Evolutionary conservation across 1,140 invertebrate genomes (phyloP), one percentile per base, ranked within the genome.

Genomic region (Drosophila guanche): DNA sequence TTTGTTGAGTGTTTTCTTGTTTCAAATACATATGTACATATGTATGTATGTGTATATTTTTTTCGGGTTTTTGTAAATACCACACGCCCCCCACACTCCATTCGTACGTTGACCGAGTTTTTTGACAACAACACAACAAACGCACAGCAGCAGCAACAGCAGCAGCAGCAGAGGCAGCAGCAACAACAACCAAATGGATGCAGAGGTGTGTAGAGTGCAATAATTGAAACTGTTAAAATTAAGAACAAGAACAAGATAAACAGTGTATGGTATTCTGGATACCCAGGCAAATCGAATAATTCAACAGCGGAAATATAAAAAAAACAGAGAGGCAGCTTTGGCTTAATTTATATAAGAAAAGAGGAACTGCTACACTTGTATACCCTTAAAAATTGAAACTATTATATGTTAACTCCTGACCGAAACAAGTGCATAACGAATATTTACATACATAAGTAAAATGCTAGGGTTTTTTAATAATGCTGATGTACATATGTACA

Each of bases 121-220:
- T 81, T 42, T 45, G 40, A 52, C 45, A 67, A 76, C 41, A 68
- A 56, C 55, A 59, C 7, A 46, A n/a, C 16, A 67, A 5, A 37
- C 8, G 6, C 20, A 27, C 20, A 50, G 23, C 29, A 40, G 43
- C 50, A 46, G 40, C 53, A 58, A 7, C 71, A 70, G n/a, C 50
- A 74, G 2, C 59, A 52, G 16, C 60, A 56, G 23, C 42, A 51
- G 4, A 50, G 46, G 22, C 43, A 46, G 41, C 47, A 10, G 33
- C 16, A 52, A 12, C 47, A 54, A 47, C 60, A 65, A 37, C 59
- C 67, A 76, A 57, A 86, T 86, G 83, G 83, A 88, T 83, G 71
- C 70, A 60, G 83, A 88, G 83, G 83, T 88, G 78, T 83, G 83
- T 88, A 86, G 83, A 88, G 78, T 83, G 83, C 83, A 86, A 52